phyloP scores from a whole-genome alignment of 2,113 vertebrate species.

The Pampusana beccarii region DNA sequence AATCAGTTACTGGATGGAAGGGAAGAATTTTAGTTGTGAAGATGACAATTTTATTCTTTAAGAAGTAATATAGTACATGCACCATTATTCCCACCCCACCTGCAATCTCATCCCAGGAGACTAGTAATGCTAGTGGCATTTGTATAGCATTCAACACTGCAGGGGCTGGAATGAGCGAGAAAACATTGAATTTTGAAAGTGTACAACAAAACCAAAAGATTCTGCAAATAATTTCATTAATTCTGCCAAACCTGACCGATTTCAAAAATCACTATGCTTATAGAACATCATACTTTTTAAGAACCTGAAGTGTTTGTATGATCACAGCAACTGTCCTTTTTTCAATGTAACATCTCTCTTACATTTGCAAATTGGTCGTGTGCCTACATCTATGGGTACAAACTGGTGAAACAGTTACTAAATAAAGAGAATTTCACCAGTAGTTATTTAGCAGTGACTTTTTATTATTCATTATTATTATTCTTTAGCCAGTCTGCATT shows the following conservation, averaged over 20 bases:
- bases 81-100: background rate
- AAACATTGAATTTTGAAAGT: background rate
- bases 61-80: background rate
- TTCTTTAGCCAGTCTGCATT: background rate
- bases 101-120: background rate
- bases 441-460: background rate
- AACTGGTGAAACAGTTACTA: background rate
- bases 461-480: background rate
- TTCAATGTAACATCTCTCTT: background rate
- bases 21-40: background rate
- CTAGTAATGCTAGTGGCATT: background rate
- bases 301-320: background rate
- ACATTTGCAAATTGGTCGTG: background rate
- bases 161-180: background rate
- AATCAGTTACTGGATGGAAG: background rate
- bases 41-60: background rate
- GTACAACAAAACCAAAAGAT: background rate
- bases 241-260: background rate
- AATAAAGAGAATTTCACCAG: background rate
- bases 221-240: background rate
- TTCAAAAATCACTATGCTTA: background rate
- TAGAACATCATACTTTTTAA: background rate
- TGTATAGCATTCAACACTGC: no score
- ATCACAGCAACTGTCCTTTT: background rate
- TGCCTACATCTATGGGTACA: background rate